A percentile compares a stretch with the other conserved stretches of the same genome.
Evolutionary conservation across 1,140 invertebrate species (phyloP).

Genomic region (Eriocheir sinensis): DNA sequence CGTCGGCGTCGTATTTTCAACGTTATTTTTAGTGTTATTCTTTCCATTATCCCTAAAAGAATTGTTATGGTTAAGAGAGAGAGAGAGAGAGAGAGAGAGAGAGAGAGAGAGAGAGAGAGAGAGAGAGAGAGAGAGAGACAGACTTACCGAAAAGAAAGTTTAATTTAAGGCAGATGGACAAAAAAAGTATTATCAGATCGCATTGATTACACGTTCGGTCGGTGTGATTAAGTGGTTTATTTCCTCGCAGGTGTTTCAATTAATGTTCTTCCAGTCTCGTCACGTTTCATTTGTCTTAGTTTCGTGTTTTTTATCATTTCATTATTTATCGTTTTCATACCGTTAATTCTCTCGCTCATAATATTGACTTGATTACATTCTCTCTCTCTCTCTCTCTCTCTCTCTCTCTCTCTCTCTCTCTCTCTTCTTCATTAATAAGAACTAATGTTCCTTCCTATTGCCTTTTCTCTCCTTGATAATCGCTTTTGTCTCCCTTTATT

Average conservation of each 20-base stretch:
- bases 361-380: too few relatives aligned
- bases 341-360: too few relatives aligned
- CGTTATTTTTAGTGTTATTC: not conserved
- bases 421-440: not conserved
- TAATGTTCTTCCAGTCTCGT: too few relatives aligned
- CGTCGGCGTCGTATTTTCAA: not conserved
- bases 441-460: not conserved
- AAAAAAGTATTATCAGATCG: not conserved
- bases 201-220: conserved; percentile 1
- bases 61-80: not conserved
- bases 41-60: not conserved
- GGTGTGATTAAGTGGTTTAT: not conserved
- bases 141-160: not conserved
- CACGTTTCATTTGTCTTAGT: too few relatives aligned
- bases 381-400: too few relatives aligned
- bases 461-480: not conserved
- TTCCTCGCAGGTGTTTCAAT: too few relatives aligned
- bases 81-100: not conserved
- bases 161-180: too few relatives aligned
- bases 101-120: conserved; percentile 9
- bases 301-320: too few relatives aligned
- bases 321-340: not conserved
- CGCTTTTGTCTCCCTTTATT: not conserved
- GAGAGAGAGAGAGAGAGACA: conserved; percentile 32
- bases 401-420: conserved; percentile 30